phyloP scores from a whole-genome alignment of 2,888 invertebrate genomes.

The Eledona agricola region DNA sequence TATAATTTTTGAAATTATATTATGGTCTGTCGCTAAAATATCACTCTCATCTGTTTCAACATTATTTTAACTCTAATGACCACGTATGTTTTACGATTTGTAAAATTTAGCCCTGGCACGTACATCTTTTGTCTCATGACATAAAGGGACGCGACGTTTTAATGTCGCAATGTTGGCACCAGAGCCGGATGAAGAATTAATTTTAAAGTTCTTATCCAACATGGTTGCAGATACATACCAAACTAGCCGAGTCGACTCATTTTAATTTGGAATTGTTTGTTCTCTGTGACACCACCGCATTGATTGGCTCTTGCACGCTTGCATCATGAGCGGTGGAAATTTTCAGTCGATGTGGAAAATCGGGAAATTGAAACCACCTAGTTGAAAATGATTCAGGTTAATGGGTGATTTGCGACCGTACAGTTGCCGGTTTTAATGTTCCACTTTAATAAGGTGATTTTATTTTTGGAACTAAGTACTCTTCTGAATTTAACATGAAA shows the following conservation, averaged over 20 bases:
- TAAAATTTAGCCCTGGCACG: slow-evolving; percentile 14
- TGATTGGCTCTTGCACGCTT: slow-evolving; percentile 10
- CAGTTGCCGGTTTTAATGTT: slow-evolving; percentile 7
- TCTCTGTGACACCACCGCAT: neutral
- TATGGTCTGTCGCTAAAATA: too few relatives aligned
- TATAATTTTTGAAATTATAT: too few relatives aligned
- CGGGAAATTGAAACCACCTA: slow-evolving; percentile 17
- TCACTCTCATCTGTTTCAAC: too few relatives aligned
- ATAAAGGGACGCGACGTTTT: slow-evolving; percentile 9
- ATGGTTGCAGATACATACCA: too few relatives aligned
- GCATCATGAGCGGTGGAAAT: slow-evolving; percentile 3
- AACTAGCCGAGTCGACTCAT: too few relatives aligned
- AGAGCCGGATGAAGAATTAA: neutral
- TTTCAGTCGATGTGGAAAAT: slow-evolving; percentile 16
- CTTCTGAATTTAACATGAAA: slow-evolving; percentile 7
- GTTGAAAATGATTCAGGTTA: slow-evolving; percentile 28
- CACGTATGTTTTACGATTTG: slow-evolving; percentile 14
- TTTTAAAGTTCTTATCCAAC: too few relatives aligned
- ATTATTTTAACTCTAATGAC: slow-evolving; percentile 13
- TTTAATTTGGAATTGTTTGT: too few relatives aligned
- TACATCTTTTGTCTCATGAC: slow-evolving; percentile 7
- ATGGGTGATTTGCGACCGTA: slow-evolving; percentile 13
- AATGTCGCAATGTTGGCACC: slow-evolving; percentile 7
- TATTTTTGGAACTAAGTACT: slow-evolving; percentile 6
- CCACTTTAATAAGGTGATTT: slow-evolving; percentile 16